Evolutionary conservation across 2,888 invertebrate genomes (phyloP).

Genomic region (Drosophila paracracens): DNA sequence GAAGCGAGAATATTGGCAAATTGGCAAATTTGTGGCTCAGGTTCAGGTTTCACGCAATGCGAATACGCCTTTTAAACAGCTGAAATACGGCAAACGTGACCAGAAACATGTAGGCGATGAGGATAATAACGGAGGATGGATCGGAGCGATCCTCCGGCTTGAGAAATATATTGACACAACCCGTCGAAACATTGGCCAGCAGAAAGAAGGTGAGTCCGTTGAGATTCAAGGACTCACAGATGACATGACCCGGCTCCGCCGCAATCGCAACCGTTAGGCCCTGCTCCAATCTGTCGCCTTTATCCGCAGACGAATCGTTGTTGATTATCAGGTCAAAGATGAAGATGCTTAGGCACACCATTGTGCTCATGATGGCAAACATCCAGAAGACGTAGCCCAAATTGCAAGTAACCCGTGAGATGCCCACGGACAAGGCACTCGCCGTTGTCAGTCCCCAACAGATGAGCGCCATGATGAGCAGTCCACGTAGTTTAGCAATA

Average conservation of each 20-base stretch:
- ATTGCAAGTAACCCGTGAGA: slow-evolving; percentile 94
- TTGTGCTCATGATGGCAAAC: slow-evolving; percentile 87
- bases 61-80: slow-evolving; percentile 70
- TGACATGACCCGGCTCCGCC: slow-evolving; percentile 14
- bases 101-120: slow-evolving; percentile 87
- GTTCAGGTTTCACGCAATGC: slow-evolving; percentile 66
- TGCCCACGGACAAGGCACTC: slow-evolving; percentile 86
- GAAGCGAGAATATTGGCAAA: not conserved
- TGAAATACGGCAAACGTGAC: slow-evolving; percentile 64
- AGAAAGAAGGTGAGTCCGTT: slow-evolving; percentile 94
- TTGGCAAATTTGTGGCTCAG: not conserved
- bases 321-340: slow-evolving; percentile 82
- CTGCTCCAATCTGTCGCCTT: slow-evolving; percentile 76
- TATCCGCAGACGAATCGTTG: slow-evolving; percentile 31
- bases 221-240: slow-evolving; percentile 89
- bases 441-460: slow-evolving; percentile 86
- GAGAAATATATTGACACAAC: slow-evolving; percentile 91
- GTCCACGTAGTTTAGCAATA: slow-evolving; percentile 67
- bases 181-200: slow-evolving; percentile 93
- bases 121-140: slow-evolving; percentile 86
- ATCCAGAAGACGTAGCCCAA: slow-evolving; percentile 93
- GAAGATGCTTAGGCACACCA: slow-evolving; percentile 88
- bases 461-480: slow-evolving; percentile 71
- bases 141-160: slow-evolving; percentile 87
- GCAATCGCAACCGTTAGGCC: slow-evolving; percentile 1